Evolutionary conservation across 2,797 vertebrate species (phyloP).

Genomic region (Tadarida brasiliensis): DNA sequence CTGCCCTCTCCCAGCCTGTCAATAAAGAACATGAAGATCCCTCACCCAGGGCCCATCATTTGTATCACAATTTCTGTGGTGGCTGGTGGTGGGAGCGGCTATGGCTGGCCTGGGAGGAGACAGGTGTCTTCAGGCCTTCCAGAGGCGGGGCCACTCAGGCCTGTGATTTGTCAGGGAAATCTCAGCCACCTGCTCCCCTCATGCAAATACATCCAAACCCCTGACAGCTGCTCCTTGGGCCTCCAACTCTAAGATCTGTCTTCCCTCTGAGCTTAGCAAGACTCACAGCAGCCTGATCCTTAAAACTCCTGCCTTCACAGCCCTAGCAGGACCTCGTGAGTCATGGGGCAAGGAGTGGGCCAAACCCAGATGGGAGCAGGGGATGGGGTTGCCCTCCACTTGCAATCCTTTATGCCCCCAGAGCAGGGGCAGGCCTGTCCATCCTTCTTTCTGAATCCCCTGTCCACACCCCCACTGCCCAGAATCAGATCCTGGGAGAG

Average conservation of each 20-base stretch:
- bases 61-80: not conserved
- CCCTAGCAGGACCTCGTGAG: not conserved
- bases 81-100: not conserved
- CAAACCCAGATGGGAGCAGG: not conserved
- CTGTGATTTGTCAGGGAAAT: conserved; percentile 83
- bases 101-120: conserved; percentile 38
- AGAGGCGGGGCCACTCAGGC: not conserved
- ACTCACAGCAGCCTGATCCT: not conserved
- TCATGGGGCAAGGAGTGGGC: not conserved
- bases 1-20: not conserved
- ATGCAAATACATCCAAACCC: conserved; percentile 68
- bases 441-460: not conserved
- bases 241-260: not conserved
- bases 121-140: conserved; percentile 39
- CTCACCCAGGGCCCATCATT: not conserved
- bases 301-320: not conserved
- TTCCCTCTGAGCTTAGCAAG: not conserved
- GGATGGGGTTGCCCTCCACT: not conserved
- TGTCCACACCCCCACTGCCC: not conserved
- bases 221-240: conserved; percentile 63
- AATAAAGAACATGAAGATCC: conserved; percentile 72
- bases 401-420: not conserved
- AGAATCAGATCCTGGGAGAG: conserved; percentile 85
- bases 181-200: conserved; percentile 74
- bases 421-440: not conserved